Conservation (phyloP, 2,888 invertebrate species). For the Ormyrus labotus region DNA sequence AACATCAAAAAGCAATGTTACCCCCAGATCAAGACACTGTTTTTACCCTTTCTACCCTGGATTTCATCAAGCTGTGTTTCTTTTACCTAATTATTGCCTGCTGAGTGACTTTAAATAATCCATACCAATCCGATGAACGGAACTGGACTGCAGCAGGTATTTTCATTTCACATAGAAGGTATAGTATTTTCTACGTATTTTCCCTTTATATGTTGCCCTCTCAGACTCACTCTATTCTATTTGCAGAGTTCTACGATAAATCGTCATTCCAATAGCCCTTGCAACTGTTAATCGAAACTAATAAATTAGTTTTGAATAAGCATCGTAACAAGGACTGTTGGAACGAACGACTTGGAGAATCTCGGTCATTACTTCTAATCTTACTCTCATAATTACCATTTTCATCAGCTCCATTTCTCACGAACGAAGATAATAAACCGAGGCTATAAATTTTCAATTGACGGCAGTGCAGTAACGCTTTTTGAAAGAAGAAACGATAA, state of each 20-base stretch:
- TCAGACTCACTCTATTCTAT: neutral
- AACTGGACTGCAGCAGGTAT: neutral
- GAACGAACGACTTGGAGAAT: too few relatives aligned
- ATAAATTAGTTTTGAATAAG: too few relatives aligned
- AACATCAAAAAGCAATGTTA: constrained; percentile 23
- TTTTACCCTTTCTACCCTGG: constrained; percentile 48
- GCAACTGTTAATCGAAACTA: neutral
- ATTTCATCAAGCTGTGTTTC: constrained; percentile 38
- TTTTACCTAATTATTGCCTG: constrained; percentile 67
- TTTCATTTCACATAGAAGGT: constrained; percentile 11
- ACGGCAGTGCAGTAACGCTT: neutral
- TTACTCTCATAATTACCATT: constrained; percentile 28
- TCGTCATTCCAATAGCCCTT: too few relatives aligned
- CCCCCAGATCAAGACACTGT: constrained; percentile 44
- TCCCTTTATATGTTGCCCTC: neutral
- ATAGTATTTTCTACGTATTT: constrained; percentile 22
- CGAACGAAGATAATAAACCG: constrained; percentile 6
- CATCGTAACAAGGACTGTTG: too few relatives aligned
- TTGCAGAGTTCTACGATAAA: too few relatives aligned
- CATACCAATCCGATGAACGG: neutral
- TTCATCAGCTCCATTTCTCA: neutral
- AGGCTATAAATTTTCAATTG: constrained; percentile 40
- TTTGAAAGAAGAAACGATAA: neutral
- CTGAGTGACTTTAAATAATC: constrained; percentile 59
- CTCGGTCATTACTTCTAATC: neutral